phyloP scores from a whole-genome alignment of 2,113 vertebrate genomes.

The Burhinus oedicnemus region DNA sequence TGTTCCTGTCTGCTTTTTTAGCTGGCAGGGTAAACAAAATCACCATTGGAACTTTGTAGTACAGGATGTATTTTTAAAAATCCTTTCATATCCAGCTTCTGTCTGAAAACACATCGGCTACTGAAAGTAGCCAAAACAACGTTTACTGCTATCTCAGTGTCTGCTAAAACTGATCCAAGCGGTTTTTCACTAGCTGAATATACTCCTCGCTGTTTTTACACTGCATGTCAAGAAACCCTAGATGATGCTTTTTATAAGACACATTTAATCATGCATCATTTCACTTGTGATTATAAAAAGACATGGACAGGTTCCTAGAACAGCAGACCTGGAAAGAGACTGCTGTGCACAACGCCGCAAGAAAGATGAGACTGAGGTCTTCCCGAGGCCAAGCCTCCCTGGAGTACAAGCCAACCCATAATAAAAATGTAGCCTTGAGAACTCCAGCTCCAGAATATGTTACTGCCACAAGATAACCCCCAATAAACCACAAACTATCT shows the following conservation, averaged over 20 bases:
- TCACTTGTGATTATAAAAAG: background rate
- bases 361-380: background rate
- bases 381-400: background rate
- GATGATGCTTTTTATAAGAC: background rate
- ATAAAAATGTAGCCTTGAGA: background rate
- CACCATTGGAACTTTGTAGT: background rate
- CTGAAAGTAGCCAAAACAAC: background rate
- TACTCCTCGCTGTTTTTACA: background rate
- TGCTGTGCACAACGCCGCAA: background rate
- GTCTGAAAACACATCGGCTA: background rate
- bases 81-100: slow-evolving; percentile 15
- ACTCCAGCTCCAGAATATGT: background rate
- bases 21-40: slow-evolving; percentile 30
- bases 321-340: background rate
- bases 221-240: background rate
- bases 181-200: background rate
- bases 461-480: background rate
- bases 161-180: background rate
- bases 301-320: background rate
- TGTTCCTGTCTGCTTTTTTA: slow-evolving; percentile 26
- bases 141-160: background rate
- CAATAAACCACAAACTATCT: background rate
- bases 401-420: background rate
- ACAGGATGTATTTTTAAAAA: slow-evolving; percentile 4
- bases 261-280: background rate